Conservation (phyloP, 2,888 invertebrate species). For the Chydorus sphaericus region DNA sequence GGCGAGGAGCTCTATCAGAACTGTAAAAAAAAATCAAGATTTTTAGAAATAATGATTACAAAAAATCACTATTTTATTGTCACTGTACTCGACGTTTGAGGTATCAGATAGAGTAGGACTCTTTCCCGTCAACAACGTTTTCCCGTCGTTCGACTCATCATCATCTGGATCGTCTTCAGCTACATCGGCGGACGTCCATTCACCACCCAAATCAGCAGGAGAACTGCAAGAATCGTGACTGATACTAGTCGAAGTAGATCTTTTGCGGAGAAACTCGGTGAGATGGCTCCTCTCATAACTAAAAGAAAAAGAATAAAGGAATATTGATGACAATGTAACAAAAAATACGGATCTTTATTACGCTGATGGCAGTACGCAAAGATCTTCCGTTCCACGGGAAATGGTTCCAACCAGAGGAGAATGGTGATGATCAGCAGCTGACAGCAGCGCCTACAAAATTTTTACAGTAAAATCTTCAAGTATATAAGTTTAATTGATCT, state of each 20-base stretch:
- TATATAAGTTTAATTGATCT: no score
- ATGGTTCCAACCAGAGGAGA: constrained; percentile 22
- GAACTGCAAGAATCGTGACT: constrained; percentile 15
- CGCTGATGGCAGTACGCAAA: constrained; percentile 28
- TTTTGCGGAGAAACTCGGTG: constrained; percentile 15
- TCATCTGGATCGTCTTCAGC: neutral
- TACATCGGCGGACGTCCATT: neutral
- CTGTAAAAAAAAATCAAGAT: neutral
- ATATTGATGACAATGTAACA: neutral
- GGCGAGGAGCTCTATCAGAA: neutral
- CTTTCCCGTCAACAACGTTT: neutral
- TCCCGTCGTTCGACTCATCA: neutral
- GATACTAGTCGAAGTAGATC: constrained; percentile 17
- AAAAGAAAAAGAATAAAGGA: neutral
- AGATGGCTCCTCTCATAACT: constrained; percentile 16
- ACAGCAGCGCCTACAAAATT: no score
- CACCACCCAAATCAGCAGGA: constrained; percentile 2
- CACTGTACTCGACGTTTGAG: no score
- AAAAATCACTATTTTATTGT: no score
- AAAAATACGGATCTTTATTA: neutral
- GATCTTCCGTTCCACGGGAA: constrained; percentile 28
- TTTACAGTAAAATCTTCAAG: no score
- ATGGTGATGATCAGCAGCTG: neutral
- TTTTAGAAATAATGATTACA: no score
- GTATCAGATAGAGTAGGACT: neutral